These are phyloP conservation scores for Ginglymostoma cirratum DNA, from an alignment of 2,113 vertebrate genomes.

Conservation along the genomic window DNA sequence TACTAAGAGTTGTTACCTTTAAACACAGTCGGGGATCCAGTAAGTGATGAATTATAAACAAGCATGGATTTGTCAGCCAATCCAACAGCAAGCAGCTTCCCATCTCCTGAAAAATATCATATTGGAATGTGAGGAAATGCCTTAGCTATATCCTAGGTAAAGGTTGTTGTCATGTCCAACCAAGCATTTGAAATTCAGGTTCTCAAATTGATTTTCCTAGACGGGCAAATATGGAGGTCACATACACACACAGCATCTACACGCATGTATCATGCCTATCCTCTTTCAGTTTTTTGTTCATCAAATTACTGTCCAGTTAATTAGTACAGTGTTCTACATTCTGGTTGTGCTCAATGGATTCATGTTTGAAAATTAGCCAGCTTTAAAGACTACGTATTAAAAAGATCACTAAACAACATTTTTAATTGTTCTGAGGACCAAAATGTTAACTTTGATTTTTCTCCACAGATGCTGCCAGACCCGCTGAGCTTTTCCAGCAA, in stretches of 20 bases:
- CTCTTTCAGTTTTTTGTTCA: not conserved
- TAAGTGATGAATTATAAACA: slow-evolving; percentile 61
- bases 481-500: too few relatives aligned
- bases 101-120: slow-evolving; percentile 59
- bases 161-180: not conserved
- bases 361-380: not conserved
- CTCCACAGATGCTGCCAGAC: too few relatives aligned
- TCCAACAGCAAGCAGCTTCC: slow-evolving; percentile 71
- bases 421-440: not conserved
- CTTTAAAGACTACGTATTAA: not conserved
- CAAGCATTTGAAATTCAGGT: not conserved
- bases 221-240: not conserved
- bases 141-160: not conserved
- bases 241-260: not conserved
- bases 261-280: not conserved
- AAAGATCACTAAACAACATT: not conserved
- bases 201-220: not conserved
- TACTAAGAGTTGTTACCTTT: slow-evolving; percentile 60
- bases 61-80: slow-evolving; percentile 65
- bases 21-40: slow-evolving; percentile 54
- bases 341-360: not conserved
- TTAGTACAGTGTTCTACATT: not conserved
- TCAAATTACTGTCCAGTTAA: not conserved
- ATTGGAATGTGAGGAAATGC: not conserved
- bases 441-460: too few relatives aligned